Base-by-base conservation (phyloP, 2,888 invertebrate species). In the Lomographa bimaculata region DNA sequence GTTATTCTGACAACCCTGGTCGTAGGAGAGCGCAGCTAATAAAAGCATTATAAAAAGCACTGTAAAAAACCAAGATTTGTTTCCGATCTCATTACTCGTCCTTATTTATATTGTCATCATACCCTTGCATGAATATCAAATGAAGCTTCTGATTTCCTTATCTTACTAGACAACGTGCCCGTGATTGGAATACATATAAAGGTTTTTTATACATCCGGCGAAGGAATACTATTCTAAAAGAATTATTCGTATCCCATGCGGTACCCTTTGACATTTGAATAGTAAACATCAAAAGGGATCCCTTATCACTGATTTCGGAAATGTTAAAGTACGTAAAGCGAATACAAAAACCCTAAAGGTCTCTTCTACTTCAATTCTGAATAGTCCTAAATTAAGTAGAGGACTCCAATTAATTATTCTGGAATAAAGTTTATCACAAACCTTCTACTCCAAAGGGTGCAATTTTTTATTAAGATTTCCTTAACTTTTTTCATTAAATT, bases 401-500 rank as follows among this genome's bases (percentile, higher is more conserved):
- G 58, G 50, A 54, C 57, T 54, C 48, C 50, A 55, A 63, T 68
- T 71, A 76, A 77, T 77, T 71, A 69, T 69, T 70, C 67, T 44
- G 49, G 56, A 56, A 64, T 63, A 61, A 70, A 73, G 67, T 72
- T 75, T 66, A 65, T 68, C 67, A 47, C 49, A 69, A 70, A 64
- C 63, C 64, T 60, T 57, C 51, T 62, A 66, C 56, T 43, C 64
- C 58, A 71, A 72, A 72, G 73, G 71, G 76, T 72, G 61, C 62
- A 70, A 67, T 78, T 79, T 79, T 78, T 79, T 73, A 72, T 64
- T 64, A 70, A 75, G 70, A 71, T 74, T 64, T 65, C 51, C 52
- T 49, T 45, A 80, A 79, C 69, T 79, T 79, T 79, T 77, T 79
- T 78, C 77, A 79, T 79, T 78, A 77, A 75, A 77, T 74, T 70